Conservation (phyloP, 2,113 vertebrate genomes). For the Chrysochloris asiatica region DNA sequence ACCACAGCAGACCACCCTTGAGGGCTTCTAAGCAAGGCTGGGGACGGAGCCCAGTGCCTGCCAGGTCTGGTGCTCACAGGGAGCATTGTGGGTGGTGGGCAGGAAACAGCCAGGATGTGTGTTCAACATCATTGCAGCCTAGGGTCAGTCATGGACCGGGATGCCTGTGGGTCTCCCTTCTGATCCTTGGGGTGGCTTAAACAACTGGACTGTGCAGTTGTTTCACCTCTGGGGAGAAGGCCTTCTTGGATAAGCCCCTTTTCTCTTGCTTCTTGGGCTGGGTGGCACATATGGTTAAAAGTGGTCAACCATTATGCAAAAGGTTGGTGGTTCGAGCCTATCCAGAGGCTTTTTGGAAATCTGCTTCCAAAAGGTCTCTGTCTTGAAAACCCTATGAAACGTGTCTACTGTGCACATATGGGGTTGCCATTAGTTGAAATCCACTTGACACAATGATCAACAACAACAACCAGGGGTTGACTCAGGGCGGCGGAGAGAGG, state of each 20-base stretch:
- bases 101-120: background rate
- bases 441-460: background rate
- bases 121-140: background rate
- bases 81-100: background rate
- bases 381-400: background rate
- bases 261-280: background rate
- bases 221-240: background rate
- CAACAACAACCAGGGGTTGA: background rate
- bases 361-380: background rate
- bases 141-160: background rate
- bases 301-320: background rate
- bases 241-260: background rate
- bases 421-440: background rate
- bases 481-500: background rate
- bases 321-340: background rate
- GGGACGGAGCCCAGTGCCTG: background rate
- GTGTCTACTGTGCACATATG: background rate
- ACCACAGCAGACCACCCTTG: background rate
- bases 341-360: background rate
- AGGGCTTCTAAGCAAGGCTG: background rate
- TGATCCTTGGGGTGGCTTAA: background rate
- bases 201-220: background rate
- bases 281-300: background rate
- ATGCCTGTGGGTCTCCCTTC: background rate
- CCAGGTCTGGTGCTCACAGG: background rate